Percentiles rank a stretch among this genome's conserved stretches.
Conservation (phyloP, 2,888 invertebrate species). For the Unio delphinus region DNA sequence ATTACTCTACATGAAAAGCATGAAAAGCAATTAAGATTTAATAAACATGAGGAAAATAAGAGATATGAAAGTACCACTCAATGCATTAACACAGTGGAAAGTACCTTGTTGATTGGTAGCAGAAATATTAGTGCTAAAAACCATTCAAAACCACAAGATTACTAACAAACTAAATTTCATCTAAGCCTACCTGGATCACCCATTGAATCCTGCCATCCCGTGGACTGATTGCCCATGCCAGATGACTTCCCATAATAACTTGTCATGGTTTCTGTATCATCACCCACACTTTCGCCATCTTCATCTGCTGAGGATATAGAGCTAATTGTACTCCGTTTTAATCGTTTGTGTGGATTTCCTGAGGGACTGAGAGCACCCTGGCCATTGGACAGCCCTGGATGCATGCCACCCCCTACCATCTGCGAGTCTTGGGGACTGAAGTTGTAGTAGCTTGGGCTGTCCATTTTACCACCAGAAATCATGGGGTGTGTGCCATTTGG, state of each 20-base stretch:
- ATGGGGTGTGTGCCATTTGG: slow-evolving; percentile 75
- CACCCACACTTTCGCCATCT: slow-evolving; percentile 73
- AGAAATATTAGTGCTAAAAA: neutral
- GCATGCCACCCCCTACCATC: slow-evolving; percentile 45
- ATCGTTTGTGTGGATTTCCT: slow-evolving; percentile 72
- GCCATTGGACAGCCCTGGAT: slow-evolving; percentile 58
- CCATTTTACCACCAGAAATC: slow-evolving; percentile 83
- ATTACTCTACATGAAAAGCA: too few species aligned
- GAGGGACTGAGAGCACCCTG: slow-evolving; percentile 71
- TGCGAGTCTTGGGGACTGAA: slow-evolving; percentile 78
- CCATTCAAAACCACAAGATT: neutral
- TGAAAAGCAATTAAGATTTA: too few species aligned
- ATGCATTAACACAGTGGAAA: too few species aligned
- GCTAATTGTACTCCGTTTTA: slow-evolving; percentile 71
- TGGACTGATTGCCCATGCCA: slow-evolving; percentile 55
- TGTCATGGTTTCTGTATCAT: slow-evolving; percentile 70
- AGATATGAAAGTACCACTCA: too few species aligned
- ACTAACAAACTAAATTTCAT: neutral
- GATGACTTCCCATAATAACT: slow-evolving; percentile 75
- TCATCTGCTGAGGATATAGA: slow-evolving; percentile 75
- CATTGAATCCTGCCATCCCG: slow-evolving; percentile 75
- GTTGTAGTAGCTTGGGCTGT: slow-evolving; percentile 86
- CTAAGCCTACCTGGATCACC: slow-evolving; percentile 57
- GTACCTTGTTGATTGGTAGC: neutral
- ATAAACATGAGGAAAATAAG: too few species aligned